Base-by-base conservation (phyloP, 2,888 invertebrate species). In the Neuroscelio doddi region DNA sequence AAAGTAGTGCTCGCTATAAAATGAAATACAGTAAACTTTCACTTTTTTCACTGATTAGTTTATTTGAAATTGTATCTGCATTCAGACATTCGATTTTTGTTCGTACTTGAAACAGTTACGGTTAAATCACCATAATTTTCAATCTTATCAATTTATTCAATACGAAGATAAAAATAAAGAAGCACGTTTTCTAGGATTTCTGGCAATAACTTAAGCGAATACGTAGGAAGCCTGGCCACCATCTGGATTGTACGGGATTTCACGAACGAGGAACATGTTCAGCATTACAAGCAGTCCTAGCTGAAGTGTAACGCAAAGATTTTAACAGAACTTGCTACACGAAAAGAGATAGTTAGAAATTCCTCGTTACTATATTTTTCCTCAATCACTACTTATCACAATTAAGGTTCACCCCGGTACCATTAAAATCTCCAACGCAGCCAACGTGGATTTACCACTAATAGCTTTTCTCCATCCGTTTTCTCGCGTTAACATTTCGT, bases 391-490 rank as follows among this genome's bases (percentile, higher is more conserved):
- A 46, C 41, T 63, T 63, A 63, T 63, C 62, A 36, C 36, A 44
- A 63, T 57, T 52, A 57, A 64, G 42, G 57, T 57, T n/a, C n/a
- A n/a, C n/a, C n/a, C n/a, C n/a, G n/a, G n/a, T 32, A 51, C 27
- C 30, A 38, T 42, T 45, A 51, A 50, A 50, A 55, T 34, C 55
- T 21, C 21, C 21, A 21, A 2, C 21, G 21, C 3, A 50, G 55
- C 55, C 55, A 62, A 45, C 36, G 10, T 9, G 46, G 44, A 14
- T 10, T 46, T 47, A 21, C 41, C 10, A 16, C 59, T 45, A 51
- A 55, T 53, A 41, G 16, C 45, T 5, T 21, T 5, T 3, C 21
- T 21, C n/a, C n/a, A 7, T 32, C 14, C 32, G 8, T 26, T 26
- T 26, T n/a, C n/a, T n/a, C n/a, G n/a, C n/a, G n/a, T n/a, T n/a